A percentile compares a stretch with the other conserved stretches of the same genome.
These are phyloP conservation scores for Hypolimnas misippus DNA, from an alignment of 2,888 invertebrate genomes.

Conservation along the genomic window DNA sequence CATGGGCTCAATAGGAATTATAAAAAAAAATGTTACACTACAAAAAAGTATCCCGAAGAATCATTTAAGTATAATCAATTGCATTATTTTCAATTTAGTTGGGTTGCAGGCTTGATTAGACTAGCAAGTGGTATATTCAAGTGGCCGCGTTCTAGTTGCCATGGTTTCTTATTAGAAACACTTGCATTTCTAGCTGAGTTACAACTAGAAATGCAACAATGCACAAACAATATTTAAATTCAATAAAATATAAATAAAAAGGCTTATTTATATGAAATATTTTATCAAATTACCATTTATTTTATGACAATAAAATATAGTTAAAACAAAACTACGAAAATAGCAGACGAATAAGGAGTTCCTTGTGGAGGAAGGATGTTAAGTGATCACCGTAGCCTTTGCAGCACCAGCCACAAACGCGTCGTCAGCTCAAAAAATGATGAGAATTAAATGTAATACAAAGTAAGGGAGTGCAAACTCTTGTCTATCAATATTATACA, in stretches of 20 bases:
- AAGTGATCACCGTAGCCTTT: too few species aligned
- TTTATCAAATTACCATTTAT: neutral
- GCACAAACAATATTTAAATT: neutral
- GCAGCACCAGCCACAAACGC: too few species aligned
- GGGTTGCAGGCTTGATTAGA: neutral
- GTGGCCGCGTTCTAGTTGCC: constrained; percentile 4
- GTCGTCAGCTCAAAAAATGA: too few species aligned
- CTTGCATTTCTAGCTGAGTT: neutral
- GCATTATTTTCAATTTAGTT: neutral
- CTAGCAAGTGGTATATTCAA: neutral
- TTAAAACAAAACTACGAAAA: too few species aligned
- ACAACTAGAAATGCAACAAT: too few species aligned
- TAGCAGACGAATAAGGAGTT: too few species aligned
- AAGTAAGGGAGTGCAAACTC: too few species aligned
- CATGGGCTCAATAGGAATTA: constrained; percentile 17
- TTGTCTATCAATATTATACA: too few species aligned
- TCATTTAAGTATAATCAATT: neutral
- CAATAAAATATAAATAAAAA: neutral
- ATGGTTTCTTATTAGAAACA: constrained; percentile 19
- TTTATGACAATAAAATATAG: neutral
- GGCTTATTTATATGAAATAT: neutral
- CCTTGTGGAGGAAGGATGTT: too few species aligned
- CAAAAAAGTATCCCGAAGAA: neutral
- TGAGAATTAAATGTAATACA: too few species aligned
- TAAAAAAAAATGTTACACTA: neutral